phyloP scores from a whole-genome alignment of 2,113 vertebrate species.

The Platysteira castanea region DNA sequence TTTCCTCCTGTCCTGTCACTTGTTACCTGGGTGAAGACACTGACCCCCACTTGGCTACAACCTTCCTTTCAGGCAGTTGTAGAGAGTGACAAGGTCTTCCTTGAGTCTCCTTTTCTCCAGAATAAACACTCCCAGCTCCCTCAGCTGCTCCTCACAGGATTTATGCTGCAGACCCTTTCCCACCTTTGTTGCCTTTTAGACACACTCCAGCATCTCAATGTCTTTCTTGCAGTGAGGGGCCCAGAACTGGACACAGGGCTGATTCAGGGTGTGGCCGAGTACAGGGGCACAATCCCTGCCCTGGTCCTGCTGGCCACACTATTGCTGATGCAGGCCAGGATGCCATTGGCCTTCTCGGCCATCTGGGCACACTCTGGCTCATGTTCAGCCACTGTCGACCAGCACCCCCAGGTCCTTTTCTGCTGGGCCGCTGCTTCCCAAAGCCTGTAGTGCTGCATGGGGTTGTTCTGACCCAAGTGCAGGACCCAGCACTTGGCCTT shows the following conservation, averaged over 20 bases:
- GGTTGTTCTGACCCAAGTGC: background rate
- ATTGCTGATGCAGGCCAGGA: background rate
- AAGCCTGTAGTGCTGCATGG: background rate
- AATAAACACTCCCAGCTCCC: background rate
- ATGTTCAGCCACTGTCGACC: background rate
- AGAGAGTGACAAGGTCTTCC: background rate
- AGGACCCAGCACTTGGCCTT: background rate
- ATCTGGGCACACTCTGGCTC: background rate
- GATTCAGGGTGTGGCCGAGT: background rate
- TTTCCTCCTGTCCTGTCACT: background rate
- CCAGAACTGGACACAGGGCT: background rate
- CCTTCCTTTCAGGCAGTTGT: background rate
- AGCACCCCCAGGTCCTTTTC: background rate
- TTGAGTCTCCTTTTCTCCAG: background rate
- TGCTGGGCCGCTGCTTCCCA: background rate
- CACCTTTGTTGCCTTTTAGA: background rate
- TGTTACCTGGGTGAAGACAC: background rate
- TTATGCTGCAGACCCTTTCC: background rate
- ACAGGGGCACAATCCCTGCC: fast-evolving
- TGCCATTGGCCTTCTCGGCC: background rate
- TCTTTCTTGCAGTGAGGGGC: too few species aligned
- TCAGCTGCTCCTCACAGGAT: background rate
- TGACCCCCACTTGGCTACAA: background rate
- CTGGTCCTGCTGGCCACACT: background rate
- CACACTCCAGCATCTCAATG: background rate